Percentiles rank a stretch among this genome's conserved stretches.
phyloP scores from a whole-genome alignment of 2,113 vertebrate genomes.

The Hippoglossus stenolepis region DNA sequence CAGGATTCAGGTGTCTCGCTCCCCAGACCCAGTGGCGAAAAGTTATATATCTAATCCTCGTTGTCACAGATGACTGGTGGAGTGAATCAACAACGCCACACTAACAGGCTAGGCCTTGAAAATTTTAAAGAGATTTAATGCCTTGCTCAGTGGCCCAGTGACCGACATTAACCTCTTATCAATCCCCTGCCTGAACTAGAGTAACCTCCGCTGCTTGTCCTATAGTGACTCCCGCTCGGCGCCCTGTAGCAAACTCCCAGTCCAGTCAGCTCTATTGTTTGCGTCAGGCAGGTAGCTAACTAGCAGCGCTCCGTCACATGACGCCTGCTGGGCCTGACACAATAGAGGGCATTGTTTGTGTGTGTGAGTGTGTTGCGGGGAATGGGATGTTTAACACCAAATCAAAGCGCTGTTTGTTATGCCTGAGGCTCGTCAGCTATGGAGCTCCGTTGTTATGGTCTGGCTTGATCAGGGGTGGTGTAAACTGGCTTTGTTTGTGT shows the following conservation, averaged over 20 bases:
- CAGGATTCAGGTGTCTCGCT: not conserved
- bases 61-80: not conserved
- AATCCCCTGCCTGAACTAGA: constrained; percentile 50
- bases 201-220: constrained; percentile 67
- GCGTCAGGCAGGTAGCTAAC: constrained; percentile 72
- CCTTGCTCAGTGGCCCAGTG: not conserved
- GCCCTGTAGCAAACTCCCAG: constrained; percentile 62
- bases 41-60: not conserved
- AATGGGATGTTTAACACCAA: constrained; percentile 80
- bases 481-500: constrained; percentile 47
- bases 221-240: constrained; percentile 50
- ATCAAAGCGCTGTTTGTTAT: constrained; percentile 80
- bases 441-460: constrained; percentile 67
- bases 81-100: not conserved
- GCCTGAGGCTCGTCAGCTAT: constrained; percentile 61
- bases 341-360: constrained; percentile 71
- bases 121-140: not conserved
- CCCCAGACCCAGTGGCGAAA: not conserved
- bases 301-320: constrained; percentile 70
- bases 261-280: constrained; percentile 70
- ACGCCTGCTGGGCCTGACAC: constrained; percentile 76
- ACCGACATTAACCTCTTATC: too few relatives aligned
- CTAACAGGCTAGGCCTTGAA: not conserved
- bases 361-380: constrained; percentile 51
- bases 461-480: constrained; percentile 53